Conservation (phyloP, 2,113 vertebrate genomes). For the Sebastes schlegelii region DNA sequence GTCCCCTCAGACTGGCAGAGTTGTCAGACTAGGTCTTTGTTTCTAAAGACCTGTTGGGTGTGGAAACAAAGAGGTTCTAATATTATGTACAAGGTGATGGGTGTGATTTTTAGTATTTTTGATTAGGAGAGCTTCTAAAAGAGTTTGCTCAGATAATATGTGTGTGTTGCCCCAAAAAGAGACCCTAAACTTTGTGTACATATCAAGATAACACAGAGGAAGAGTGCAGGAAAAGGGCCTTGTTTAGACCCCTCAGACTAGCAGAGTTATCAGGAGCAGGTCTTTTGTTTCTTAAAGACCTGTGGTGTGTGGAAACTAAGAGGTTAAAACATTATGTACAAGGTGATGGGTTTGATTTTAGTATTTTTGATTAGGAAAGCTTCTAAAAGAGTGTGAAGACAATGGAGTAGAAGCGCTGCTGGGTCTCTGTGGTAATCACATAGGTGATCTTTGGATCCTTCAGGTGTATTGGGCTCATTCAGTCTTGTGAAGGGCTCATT, state of each 20-base stretch:
- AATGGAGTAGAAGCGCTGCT: no score
- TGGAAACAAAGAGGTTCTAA: no score
- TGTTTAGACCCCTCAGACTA: slow-evolving; percentile 5
- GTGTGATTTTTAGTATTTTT: no score
- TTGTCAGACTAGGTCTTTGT: no score
- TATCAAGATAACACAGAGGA: slow-evolving; percentile 26
- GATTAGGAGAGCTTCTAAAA: no score
- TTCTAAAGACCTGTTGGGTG: no score
- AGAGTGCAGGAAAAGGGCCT: slow-evolving; percentile 2
- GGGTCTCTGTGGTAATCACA: no score
- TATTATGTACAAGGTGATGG: no score
- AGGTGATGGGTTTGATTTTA: not conserved
- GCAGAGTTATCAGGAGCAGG: not conserved
- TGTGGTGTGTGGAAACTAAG: slow-evolving; percentile 21
- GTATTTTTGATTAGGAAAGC: not conserved
- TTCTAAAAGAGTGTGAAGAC: not conserved
- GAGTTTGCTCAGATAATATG: not conserved
- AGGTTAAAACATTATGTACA: not conserved
- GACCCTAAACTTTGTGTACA: slow-evolving; percentile 10
- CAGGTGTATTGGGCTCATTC: no score
- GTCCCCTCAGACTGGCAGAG: no score
- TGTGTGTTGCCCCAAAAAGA: not conserved
- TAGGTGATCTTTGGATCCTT: no score
- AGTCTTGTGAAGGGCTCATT: no score
- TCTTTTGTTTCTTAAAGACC: slow-evolving; percentile 13